phyloP scores from a whole-genome alignment of 1,140 invertebrate genomes.

The Plodia interpunctella region DNA sequence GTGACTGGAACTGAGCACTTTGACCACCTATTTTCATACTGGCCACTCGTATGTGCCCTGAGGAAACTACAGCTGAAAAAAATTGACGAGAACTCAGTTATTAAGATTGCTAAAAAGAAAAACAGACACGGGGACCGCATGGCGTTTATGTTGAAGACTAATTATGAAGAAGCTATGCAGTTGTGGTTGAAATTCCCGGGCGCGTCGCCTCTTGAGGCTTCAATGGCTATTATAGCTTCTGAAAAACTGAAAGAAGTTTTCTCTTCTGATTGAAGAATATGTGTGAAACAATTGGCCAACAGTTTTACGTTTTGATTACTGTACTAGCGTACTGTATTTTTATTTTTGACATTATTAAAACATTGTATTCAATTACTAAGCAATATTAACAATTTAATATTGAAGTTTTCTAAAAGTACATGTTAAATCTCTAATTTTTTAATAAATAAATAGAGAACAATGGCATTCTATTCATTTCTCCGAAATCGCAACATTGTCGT shows the following conservation, averaged over 20 bases:
- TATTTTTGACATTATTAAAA: too few species aligned
- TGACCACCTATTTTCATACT: constrained; percentile 45
- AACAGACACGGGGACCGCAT: constrained; percentile 33
- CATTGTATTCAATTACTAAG: too few species aligned
- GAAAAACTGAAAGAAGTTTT: constrained; percentile 15
- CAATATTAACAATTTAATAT: too few species aligned
- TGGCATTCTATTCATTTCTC: too few species aligned
- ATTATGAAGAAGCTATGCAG: constrained; percentile 19
- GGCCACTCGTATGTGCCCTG: constrained; percentile 47
- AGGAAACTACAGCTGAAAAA: constrained; percentile 49
- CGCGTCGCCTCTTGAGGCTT: constrained; percentile 19
- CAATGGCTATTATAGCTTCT: not conserved
- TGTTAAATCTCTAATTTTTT: too few species aligned
- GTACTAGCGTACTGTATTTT: too few species aligned
- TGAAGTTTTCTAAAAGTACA: too few species aligned
- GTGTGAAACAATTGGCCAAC: not conserved
- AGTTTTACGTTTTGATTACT: not conserved
- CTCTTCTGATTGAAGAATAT: not conserved
- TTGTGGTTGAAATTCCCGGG: constrained; percentile 38
- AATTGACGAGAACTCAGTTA: constrained; percentile 34
- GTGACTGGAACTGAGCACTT: constrained; percentile 50
- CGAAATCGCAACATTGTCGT: too few species aligned
- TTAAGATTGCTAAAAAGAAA: constrained; percentile 53
- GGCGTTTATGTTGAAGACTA: constrained; percentile 30
- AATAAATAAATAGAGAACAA: too few species aligned